These are phyloP conservation scores for Drosophila imparisetae DNA, from an alignment of 2,888 invertebrate genomes.

Conservation along the genomic window DNA sequence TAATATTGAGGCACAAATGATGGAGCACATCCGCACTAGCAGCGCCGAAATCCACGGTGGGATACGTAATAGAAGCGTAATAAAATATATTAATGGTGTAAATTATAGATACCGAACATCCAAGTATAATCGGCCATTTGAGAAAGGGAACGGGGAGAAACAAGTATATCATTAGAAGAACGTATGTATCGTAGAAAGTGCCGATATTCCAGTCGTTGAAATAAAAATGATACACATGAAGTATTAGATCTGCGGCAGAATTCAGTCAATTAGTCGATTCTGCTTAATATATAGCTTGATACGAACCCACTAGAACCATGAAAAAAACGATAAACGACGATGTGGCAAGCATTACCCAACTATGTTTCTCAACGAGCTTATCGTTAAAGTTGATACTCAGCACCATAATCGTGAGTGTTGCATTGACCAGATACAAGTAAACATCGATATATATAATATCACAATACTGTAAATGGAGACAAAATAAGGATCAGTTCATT, in stretches of 20 bases:
- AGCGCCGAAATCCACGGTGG: neutral
- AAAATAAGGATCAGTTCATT: neutral
- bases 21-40: slow-evolving; percentile 20
- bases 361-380: neutral
- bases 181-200: slow-evolving; percentile 48
- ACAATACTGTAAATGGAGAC: slow-evolving; percentile 18
- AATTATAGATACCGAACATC: neutral
- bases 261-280: no score
- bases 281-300: neutral
- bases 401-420: slow-evolving; percentile 1
- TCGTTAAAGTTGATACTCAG: slow-evolving; percentile 44
- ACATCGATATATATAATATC: slow-evolving; percentile 36
- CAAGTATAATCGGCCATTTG: slow-evolving; percentile 30
- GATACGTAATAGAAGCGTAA: neutral
- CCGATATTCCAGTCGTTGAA: slow-evolving; percentile 13
- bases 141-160: slow-evolving; percentile 52
- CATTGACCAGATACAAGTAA: neutral
- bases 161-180: slow-evolving; percentile 47
- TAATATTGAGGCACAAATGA: slow-evolving; percentile 41
- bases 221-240: slow-evolving; percentile 34
- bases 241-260: neutral
- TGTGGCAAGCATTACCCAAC: slow-evolving; percentile 34
- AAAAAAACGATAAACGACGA: slow-evolving; percentile 18
- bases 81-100: slow-evolving; percentile 1
- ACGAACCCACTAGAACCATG: slow-evolving; percentile 39